Evolutionary conservation across 2,797 vertebrate species (phyloP).

Genomic region (Lagocephalus sceleratus): DNA sequence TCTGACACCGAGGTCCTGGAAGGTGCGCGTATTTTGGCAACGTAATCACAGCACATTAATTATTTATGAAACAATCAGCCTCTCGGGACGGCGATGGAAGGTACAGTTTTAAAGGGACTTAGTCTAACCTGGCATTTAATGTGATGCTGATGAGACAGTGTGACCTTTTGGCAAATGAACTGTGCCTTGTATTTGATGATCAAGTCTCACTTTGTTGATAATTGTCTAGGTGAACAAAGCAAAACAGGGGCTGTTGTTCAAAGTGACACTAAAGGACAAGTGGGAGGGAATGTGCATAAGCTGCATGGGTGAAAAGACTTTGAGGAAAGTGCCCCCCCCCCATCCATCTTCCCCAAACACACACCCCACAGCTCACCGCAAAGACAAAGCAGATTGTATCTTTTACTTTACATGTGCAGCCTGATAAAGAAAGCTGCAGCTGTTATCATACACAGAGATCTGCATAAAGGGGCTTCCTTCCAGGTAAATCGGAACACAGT

Average conservation of each 20-base stretch:
- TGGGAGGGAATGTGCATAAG: constrained; percentile 24
- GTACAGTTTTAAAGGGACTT: constrained; percentile 40
- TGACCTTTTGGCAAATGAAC: constrained; percentile 58
- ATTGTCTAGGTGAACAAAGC: constrained; percentile 28
- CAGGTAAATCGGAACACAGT: constrained; percentile 39
- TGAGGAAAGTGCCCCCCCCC: constrained; percentile 35
- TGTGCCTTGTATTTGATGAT: constrained; percentile 46
- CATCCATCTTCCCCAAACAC: not conserved
- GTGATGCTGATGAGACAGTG: constrained; percentile 53
- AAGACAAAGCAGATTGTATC: constrained; percentile 53
- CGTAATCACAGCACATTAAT: constrained; percentile 57
- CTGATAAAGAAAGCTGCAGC: no score
- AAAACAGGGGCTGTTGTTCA: constrained; percentile 19
- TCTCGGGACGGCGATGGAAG: constrained; percentile 30
- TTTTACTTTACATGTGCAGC: constrained; percentile 40
- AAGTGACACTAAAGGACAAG: constrained; percentile 28
- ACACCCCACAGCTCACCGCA: not conserved
- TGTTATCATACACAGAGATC: constrained; percentile 28
- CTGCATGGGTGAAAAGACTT: constrained; percentile 43
- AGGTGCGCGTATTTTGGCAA: constrained; percentile 35
- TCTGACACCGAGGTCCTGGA: constrained; percentile 27
- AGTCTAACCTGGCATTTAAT: constrained; percentile 42
- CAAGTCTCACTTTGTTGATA: constrained; percentile 40
- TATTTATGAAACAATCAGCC: constrained; percentile 63
- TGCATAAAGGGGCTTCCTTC: constrained; percentile 43